Evolutionary conservation across 1,140 invertebrate species (phyloP).

Genomic region (Rhopalosiphum padi): DNA sequence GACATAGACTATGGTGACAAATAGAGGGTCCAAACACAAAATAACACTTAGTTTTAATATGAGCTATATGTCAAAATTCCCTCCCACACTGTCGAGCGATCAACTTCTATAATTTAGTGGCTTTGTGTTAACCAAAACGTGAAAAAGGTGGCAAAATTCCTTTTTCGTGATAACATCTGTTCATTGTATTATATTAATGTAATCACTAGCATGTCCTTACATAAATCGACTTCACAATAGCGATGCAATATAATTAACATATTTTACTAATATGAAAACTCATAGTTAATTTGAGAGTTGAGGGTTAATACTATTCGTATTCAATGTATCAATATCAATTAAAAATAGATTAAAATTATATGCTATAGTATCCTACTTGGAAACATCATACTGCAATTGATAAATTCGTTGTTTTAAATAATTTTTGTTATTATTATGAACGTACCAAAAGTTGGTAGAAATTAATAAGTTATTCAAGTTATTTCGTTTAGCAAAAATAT

Average conservation of each 20-base stretch:
- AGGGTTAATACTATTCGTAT: not conserved
- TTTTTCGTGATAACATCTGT: constrained; percentile 12
- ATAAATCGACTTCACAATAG: not conserved
- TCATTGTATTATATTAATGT: not conserved
- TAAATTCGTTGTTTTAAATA: not conserved
- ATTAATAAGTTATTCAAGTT: too few species aligned
- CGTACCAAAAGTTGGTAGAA: too few species aligned
- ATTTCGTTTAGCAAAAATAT: too few species aligned
- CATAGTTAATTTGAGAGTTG: not conserved
- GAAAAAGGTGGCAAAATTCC: constrained; percentile 48
- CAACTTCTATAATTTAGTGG: constrained; percentile 38
- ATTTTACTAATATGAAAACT: not conserved
- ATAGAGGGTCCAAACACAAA: constrained; percentile 55
- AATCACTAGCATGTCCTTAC: not conserved
- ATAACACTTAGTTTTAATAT: constrained; percentile 57
- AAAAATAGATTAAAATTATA: not conserved
- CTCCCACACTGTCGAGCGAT: constrained; percentile 33
- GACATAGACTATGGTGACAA: constrained; percentile 41
- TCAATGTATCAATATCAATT: not conserved
- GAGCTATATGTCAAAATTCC: constrained; percentile 49
- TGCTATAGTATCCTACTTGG: not conserved
- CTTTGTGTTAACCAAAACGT: constrained; percentile 39
- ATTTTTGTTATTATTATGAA: too few species aligned
- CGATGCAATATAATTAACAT: not conserved
- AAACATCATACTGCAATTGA: not conserved